Conservation (phyloP, 2,888 invertebrate species). For the Eulithis testata region DNA sequence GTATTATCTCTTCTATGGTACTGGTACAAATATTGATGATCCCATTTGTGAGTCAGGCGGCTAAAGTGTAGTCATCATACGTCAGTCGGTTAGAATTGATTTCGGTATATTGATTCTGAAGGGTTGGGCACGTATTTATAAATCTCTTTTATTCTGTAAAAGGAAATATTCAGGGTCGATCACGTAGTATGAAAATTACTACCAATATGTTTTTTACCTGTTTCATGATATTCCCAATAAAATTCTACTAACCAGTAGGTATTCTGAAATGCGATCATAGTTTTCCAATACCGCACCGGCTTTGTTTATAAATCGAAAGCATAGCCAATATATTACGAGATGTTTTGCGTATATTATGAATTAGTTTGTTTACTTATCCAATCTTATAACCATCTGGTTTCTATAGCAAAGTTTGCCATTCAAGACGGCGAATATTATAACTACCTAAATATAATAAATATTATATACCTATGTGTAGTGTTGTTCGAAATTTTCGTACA, state of each 20-base stretch:
- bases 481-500: slow-evolving; percentile 3
- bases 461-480: not conserved
- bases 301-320: slow-evolving; percentile 15
- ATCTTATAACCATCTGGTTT: slow-evolving; percentile 26
- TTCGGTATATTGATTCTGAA: slow-evolving; percentile 1
- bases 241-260: not conserved
- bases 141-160: too few relatives aligned
- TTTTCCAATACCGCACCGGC: not conserved
- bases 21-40: slow-evolving; percentile 30
- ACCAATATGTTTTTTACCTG: too few relatives aligned
- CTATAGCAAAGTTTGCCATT: slow-evolving; percentile 26
- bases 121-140: too few relatives aligned
- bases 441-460: not conserved
- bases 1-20: not conserved
- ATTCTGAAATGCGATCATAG: not conserved
- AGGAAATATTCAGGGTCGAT: too few relatives aligned
- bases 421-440: slow-evolving; percentile 24
- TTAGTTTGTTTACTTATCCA: slow-evolving; percentile 20
- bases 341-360: slow-evolving; percentile 10
- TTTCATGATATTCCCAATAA: too few relatives aligned
- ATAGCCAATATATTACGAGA: slow-evolving; percentile 6
- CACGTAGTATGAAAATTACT: too few relatives aligned
- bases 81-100: slow-evolving; percentile 11
- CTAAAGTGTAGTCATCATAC: slow-evolving; percentile 16
- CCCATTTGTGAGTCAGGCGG: slow-evolving; percentile 33